Evolutionary conservation across 1,140 invertebrate genomes (phyloP).

Genomic region (Brachionus manjavacas): DNA sequence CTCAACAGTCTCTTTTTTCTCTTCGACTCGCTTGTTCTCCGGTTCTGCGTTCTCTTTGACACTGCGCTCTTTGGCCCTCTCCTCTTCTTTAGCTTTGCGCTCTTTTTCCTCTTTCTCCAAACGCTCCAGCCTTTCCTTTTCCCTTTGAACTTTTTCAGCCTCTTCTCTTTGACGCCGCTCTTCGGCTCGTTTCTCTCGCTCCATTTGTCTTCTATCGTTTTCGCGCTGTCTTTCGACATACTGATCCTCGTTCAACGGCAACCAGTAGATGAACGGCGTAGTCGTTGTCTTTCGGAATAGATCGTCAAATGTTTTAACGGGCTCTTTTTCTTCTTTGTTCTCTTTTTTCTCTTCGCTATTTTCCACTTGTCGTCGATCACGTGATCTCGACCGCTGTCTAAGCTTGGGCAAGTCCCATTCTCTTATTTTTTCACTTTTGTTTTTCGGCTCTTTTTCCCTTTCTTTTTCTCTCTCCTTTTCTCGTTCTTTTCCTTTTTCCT

Average conservation of each 20-base stretch:
- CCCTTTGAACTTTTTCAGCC: neutral
- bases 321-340: conserved; percentile 62
- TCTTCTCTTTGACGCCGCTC: conserved; percentile 1
- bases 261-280: conserved; percentile 91
- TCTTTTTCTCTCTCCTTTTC: neutral
- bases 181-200: conserved; percentile 37
- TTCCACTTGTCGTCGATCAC: conserved; percentile 44
- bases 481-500: neutral
- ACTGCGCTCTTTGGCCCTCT: neutral
- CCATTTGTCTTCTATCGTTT: neutral
- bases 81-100: neutral
- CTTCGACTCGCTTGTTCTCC: too few relatives aligned
- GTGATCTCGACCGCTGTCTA: conserved; percentile 8
- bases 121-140: neutral
- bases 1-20: neutral
- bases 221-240: conserved; percentile 59
- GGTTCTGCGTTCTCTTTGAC: neutral
- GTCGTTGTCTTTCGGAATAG: conserved; percentile 90
- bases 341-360: conserved; percentile 49
- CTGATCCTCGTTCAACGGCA: conserved; percentile 88
- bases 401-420: conserved; percentile 86
- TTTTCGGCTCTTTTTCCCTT: neutral
- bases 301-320: conserved; percentile 87
- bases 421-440: conserved; percentile 61
- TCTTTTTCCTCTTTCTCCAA: neutral